These are phyloP conservation scores for Crax fasciolata DNA, from an alignment of 2,797 vertebrate genomes.

Conservation along the genomic window DNA sequence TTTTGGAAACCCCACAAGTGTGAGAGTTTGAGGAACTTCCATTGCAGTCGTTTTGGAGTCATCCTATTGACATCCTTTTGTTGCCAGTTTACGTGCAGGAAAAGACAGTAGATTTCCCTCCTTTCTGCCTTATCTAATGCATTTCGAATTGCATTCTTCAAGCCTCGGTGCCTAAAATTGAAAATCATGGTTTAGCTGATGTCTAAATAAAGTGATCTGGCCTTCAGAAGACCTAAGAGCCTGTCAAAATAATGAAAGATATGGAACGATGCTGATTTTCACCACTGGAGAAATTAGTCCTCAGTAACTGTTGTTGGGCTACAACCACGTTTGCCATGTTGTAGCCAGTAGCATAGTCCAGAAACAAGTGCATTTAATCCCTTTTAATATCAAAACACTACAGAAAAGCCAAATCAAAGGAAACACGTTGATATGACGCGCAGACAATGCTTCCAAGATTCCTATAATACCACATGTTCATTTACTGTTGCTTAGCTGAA, in stretches of 20 bases:
- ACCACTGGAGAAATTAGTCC: not conserved
- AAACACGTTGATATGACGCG: not conserved
- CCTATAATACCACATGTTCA: not conserved
- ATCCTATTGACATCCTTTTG: not conserved
- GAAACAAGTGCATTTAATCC: not conserved
- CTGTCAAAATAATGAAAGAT: not conserved
- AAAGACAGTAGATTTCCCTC: not conserved
- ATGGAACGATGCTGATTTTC: not conserved
- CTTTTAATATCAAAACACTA: not conserved
- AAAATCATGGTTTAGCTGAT: not conserved
- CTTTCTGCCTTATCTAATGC: not conserved
- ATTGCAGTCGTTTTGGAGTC: not conserved
- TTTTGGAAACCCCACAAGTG: not conserved
- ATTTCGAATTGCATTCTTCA: not conserved
- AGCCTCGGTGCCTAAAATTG: not conserved
- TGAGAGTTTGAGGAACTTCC: not conserved
- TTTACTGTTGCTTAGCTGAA: conserved; percentile 49
- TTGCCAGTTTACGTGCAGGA: not conserved
- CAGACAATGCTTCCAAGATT: not conserved
- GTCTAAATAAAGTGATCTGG: not conserved
- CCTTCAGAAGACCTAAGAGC: not conserved
- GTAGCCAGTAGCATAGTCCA: not conserved
- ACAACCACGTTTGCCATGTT: not conserved
- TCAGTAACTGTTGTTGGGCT: not conserved
- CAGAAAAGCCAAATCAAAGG: not conserved